A percentile compares a stretch with the other conserved stretches of the same genome.
phyloP scores from a whole-genome alignment of 2,113 vertebrate genomes.

The Ellobius talpinus region DNA sequence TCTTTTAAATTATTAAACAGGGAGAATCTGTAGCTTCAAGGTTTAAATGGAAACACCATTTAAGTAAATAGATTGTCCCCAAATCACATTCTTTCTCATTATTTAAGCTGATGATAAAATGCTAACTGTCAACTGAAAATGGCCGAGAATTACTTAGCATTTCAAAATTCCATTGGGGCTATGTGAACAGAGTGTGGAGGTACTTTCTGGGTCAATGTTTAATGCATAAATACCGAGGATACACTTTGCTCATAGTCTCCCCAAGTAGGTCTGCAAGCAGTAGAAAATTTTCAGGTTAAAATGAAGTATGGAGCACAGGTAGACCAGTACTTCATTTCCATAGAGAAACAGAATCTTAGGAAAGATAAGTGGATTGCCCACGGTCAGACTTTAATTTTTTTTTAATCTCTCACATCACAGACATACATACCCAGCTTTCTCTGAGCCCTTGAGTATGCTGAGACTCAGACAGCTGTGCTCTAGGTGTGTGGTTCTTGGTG shows the following conservation, averaged over 20 bases:
- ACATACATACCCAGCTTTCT: not conserved
- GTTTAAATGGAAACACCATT: constrained; percentile 4
- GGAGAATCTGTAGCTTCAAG: not conserved
- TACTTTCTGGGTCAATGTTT: not conserved
- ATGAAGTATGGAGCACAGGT: not conserved
- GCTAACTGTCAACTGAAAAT: not conserved
- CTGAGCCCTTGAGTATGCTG: not conserved
- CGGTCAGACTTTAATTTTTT: not conserved
- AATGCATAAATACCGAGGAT: not conserved
- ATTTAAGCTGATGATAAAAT: not conserved
- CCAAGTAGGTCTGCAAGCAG: constrained; percentile 23
- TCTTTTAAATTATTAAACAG: not conserved
- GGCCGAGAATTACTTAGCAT: constrained; percentile 4
- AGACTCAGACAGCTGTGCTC: not conserved
- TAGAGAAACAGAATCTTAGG: constrained; percentile 9
- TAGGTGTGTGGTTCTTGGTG: not conserved
- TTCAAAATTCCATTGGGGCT: constrained; percentile 35
- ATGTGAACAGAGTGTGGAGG: not conserved
- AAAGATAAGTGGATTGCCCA: not conserved
- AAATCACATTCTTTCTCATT: constrained; percentile 4
- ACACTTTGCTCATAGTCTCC: not conserved
- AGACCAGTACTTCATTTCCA: constrained; percentile 24
- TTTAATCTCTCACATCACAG: not conserved
- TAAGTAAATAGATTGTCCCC: not conserved
- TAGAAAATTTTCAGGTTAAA: not conserved